These are phyloP conservation scores for Blomia tropicalis DNA, from an alignment of 2,888 invertebrate species.

Conservation along the genomic window DNA sequence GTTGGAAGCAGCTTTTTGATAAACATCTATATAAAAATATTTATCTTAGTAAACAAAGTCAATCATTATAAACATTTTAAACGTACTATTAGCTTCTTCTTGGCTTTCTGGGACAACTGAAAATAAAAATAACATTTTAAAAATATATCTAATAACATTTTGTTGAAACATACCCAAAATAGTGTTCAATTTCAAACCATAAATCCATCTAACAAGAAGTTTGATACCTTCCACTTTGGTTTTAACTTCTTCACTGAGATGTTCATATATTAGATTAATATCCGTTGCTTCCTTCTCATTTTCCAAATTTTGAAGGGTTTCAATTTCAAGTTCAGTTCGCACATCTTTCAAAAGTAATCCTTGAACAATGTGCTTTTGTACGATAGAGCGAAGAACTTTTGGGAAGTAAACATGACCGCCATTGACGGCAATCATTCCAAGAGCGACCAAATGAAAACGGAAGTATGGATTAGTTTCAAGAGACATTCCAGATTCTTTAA, in stretches of 20 bases:
- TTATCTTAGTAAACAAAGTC: background rate
- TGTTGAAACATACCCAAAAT: conserved; percentile 12
- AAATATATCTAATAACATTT: background rate
- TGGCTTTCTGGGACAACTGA: conserved; percentile 23
- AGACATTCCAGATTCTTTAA: conserved; percentile 39
- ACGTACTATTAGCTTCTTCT: conserved; percentile 20
- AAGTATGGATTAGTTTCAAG: conserved; percentile 48
- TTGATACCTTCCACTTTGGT: conserved; percentile 63
- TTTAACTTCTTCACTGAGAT: conserved; percentile 26
- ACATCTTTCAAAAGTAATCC: conserved; percentile 58
- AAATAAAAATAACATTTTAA: conserved; percentile 1
- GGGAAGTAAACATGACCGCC: conserved; percentile 26
- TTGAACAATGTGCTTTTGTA: conserved; percentile 83
- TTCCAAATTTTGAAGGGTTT: conserved; percentile 37
- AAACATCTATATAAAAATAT: conserved; percentile 18
- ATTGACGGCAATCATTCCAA: conserved; percentile 59
- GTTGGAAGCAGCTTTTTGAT: conserved; percentile 31
- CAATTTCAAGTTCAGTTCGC: conserved; percentile 23
- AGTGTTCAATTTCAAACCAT: conserved; percentile 66
- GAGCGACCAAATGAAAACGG: conserved; percentile 77
- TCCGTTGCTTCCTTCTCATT: conserved; percentile 34
- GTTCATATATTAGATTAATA: conserved; percentile 19
- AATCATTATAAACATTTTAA: background rate
- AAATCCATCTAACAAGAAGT: conserved; percentile 86
- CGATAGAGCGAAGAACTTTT: conserved; percentile 58